Conservation (phyloP, 2,797 vertebrate genomes). For the Trachops cirrhosus region DNA sequence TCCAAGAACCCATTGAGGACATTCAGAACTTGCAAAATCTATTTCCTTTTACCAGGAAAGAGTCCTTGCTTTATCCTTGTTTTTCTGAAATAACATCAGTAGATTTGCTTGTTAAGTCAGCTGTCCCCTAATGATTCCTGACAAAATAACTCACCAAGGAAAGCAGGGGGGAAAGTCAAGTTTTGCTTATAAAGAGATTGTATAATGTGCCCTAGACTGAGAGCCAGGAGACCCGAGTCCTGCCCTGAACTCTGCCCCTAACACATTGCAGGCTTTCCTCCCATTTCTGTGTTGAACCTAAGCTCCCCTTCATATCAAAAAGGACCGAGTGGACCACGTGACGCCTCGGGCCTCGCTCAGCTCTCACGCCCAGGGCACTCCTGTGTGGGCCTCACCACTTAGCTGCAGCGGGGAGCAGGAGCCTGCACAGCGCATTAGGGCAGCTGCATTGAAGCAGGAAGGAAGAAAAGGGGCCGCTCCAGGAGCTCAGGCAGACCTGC, state of each 20-base stretch:
- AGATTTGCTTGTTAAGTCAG: neutral
- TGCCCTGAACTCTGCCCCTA: neutral
- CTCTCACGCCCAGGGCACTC: neutral
- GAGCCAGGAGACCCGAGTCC: neutral
- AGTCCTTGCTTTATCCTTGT: neutral
- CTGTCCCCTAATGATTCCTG: neutral
- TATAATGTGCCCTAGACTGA: neutral
- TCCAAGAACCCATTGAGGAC: neutral
- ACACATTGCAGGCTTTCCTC: neutral
- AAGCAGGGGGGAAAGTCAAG: neutral
- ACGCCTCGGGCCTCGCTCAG: neutral
- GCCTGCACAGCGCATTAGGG: neutral
- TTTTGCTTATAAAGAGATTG: neutral
- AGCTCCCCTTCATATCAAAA: neutral
- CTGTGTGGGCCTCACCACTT: neutral
- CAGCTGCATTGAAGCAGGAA: neutral
- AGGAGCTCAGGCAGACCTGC: neutral
- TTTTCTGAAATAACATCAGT: neutral
- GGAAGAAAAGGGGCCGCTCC: neutral
- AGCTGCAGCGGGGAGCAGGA: neutral
- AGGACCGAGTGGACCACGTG: neutral
- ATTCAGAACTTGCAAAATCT: neutral
- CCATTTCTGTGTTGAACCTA: neutral
- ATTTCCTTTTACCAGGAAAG: neutral
- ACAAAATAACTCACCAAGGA: neutral